Conservation (phyloP, 2,797 vertebrate species). For the Echiichthys vipera region DNA sequence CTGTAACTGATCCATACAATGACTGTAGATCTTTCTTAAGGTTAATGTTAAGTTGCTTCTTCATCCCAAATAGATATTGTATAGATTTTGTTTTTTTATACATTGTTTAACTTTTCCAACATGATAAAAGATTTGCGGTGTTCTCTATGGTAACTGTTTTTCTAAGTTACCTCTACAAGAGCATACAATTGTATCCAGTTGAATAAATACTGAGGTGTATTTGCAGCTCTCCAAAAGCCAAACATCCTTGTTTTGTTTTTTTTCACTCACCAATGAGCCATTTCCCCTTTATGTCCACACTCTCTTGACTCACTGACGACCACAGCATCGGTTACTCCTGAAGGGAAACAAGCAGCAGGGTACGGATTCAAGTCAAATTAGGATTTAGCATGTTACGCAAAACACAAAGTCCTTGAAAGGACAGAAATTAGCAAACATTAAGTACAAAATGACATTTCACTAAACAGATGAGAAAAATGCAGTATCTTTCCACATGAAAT, state of each 20-base stretch:
- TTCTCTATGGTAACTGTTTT: background rate
- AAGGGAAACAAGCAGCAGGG: background rate
- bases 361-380: background rate
- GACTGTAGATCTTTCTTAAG: no score
- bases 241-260: background rate
- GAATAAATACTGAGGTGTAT: background rate
- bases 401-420: background rate
- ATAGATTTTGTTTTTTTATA: no score
- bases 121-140: no score
- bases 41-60: no score
- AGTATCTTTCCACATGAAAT: background rate
- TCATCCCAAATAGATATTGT: no score
- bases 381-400: background rate
- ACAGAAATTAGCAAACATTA: background rate
- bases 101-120: background rate
- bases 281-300: constrained; percentile 76
- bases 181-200: background rate
- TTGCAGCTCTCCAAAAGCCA: background rate
- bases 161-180: background rate
- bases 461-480: background rate
- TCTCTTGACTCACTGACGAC: constrained; percentile 71
- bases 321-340: constrained; percentile 87
- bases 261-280: constrained; percentile 85
- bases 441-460: background rate
- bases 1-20: background rate